phyloP scores from a whole-genome alignment of 2,113 vertebrate species.

The Dromaius novaehollandiae region DNA sequence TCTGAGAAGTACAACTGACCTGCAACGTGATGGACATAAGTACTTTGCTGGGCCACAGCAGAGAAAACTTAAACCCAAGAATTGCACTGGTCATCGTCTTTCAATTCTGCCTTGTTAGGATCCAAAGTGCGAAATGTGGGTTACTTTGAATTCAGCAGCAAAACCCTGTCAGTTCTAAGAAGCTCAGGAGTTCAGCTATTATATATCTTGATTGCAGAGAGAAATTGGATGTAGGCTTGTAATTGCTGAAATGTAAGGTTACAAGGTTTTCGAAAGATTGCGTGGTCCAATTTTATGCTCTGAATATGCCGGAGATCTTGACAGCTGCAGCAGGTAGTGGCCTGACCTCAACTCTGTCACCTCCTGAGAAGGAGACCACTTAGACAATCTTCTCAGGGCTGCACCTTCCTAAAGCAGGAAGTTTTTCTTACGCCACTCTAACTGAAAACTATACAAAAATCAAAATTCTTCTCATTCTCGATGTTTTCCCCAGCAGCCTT shows the following conservation, averaged over 20 bases:
- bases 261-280: background rate
- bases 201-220: background rate
- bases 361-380: background rate
- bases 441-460: background rate
- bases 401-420: background rate
- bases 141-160: background rate
- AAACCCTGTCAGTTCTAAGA: background rate
- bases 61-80: fast-evolving
- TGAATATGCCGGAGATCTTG: background rate
- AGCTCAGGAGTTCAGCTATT: background rate
- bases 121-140: background rate
- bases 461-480: background rate
- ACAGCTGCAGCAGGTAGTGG: background rate
- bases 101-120: background rate
- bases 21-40: fast-evolving
- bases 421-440: background rate
- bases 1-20: background rate
- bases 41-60: background rate
- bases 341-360: background rate
- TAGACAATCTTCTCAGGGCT: background rate
- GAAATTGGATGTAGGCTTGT: background rate
- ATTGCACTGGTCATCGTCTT: background rate
- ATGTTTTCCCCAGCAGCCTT: background rate
- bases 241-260: background rate
- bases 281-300: background rate